Conservation (phyloP, 2,797 vertebrate genomes). For the Brachyrhaphis roseni region DNA sequence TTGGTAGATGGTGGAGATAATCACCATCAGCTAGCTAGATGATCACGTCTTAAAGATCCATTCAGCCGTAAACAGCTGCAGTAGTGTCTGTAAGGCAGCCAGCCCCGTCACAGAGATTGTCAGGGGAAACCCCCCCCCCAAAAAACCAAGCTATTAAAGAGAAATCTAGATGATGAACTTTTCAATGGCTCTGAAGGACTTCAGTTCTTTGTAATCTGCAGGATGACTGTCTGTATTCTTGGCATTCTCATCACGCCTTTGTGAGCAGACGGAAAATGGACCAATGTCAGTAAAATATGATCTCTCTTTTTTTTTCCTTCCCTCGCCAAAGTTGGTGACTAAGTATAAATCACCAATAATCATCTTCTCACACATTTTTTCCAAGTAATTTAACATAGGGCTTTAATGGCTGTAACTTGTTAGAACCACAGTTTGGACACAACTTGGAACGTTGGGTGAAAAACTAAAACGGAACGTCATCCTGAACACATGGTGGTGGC, state of each 20-base stretch:
- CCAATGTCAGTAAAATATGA: not conserved
- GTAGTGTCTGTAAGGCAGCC: not conserved
- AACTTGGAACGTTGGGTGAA: not conserved
- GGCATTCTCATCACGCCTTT: not conserved
- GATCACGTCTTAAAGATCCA: not conserved
- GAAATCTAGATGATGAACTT: not conserved
- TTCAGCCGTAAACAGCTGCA: not conserved
- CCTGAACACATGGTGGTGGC: too few species aligned
- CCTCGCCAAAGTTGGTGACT: not conserved
- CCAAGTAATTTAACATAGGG: not conserved
- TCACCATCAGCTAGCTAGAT: not conserved
- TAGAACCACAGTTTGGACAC: not conserved
- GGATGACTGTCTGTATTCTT: not conserved
- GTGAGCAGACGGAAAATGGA: not conserved
- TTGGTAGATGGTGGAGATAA: not conserved
- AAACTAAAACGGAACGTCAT: not conserved
- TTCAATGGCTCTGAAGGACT: not conserved
- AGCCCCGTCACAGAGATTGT: not conserved
- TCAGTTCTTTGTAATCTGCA: not conserved
- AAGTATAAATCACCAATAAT: not conserved
- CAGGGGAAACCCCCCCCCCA: too few species aligned
- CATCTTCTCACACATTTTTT: not conserved
- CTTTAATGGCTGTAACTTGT: not conserved
- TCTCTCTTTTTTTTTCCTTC: not conserved
- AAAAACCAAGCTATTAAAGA: not conserved